phyloP scores from a whole-genome alignment of 2,113 vertebrate genomes.

The Myrmophylax atrothorax region DNA sequence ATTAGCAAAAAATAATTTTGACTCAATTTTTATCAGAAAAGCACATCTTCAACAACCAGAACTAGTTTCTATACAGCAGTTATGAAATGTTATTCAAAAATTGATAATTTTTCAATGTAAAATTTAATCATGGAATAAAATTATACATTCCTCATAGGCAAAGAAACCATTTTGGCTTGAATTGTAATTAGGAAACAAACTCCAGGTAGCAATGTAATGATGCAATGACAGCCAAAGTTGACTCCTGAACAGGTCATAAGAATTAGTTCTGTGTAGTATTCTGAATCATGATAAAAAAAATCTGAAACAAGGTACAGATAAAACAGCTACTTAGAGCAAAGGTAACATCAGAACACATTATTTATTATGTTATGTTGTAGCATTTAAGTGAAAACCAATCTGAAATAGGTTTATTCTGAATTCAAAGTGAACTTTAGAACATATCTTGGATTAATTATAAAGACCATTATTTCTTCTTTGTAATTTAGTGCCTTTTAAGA shows the following conservation, averaged over 20 bases:
- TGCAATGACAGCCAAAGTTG: not conserved
- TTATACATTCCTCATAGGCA: not conserved
- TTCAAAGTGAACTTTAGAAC: not conserved
- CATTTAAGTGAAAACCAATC: not conserved
- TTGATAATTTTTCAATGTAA: not conserved
- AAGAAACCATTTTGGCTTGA: not conserved
- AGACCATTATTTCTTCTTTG: not conserved
- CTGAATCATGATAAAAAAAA: not conserved
- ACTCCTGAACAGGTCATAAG: not conserved
- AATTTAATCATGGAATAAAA: not conserved
- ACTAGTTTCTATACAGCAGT: not conserved
- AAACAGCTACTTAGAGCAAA: not conserved
- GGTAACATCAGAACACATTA: not conserved
- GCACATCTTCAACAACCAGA: not conserved
- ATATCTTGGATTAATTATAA: not conserved
- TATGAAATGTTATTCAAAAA: not conserved
- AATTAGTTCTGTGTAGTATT: not conserved
- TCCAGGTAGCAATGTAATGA: not conserved
- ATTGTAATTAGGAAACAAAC: not conserved
- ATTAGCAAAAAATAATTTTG: not conserved
- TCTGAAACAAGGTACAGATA: not conserved
- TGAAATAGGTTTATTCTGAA: not conserved
- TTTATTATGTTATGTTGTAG: not conserved
- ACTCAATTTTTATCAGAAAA: not conserved
- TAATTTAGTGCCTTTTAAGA: not conserved